Conservation (phyloP, 2,888 invertebrate genomes). For the Cheilosia variabilis region DNA sequence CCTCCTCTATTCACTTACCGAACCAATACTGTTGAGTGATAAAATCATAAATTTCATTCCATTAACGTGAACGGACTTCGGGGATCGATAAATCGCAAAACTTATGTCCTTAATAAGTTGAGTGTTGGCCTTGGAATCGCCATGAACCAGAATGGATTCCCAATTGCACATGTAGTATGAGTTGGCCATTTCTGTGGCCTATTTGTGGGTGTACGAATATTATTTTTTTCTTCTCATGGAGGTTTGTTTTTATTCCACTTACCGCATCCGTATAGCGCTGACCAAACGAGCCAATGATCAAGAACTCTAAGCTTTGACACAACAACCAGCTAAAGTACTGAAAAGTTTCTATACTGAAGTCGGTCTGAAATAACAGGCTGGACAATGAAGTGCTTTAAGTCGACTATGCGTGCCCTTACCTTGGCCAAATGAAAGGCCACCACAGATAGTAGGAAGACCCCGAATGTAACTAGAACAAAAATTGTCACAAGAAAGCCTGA, state of each 20-base stretch:
- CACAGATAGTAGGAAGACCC: slow-evolving; percentile 49
- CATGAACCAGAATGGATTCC: slow-evolving; percentile 50
- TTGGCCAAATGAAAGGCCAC: slow-evolving; percentile 59
- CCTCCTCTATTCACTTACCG: slow-evolving; percentile 63
- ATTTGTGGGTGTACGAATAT: slow-evolving; percentile 1
- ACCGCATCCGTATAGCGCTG: slow-evolving; percentile 66
- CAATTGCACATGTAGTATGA: slow-evolving; percentile 66
- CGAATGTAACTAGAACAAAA: slow-evolving; percentile 52
- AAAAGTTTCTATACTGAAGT: slow-evolving; percentile 26
- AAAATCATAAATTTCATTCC: slow-evolving; percentile 68
- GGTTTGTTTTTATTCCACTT: neutral
- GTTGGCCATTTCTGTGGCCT: slow-evolving; percentile 59
- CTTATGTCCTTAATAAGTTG: slow-evolving; percentile 66
- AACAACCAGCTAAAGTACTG: slow-evolving; percentile 52
- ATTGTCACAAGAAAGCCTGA: slow-evolving; percentile 34
- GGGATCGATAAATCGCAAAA: slow-evolving; percentile 71
- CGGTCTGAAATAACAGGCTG: slow-evolving; percentile 10
- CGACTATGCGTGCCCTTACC: slow-evolving; percentile 2
- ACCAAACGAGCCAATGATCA: slow-evolving; percentile 60
- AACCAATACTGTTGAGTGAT: slow-evolving; percentile 65
- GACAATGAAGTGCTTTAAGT: neutral
- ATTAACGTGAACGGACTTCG: slow-evolving; percentile 66
- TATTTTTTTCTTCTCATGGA: neutral
- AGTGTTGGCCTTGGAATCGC: slow-evolving; percentile 47
- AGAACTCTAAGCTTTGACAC: slow-evolving; percentile 49